These are phyloP conservation scores for Sebastes goodei DNA, from an alignment of 2,797 vertebrate species.

Conservation along the genomic window DNA sequence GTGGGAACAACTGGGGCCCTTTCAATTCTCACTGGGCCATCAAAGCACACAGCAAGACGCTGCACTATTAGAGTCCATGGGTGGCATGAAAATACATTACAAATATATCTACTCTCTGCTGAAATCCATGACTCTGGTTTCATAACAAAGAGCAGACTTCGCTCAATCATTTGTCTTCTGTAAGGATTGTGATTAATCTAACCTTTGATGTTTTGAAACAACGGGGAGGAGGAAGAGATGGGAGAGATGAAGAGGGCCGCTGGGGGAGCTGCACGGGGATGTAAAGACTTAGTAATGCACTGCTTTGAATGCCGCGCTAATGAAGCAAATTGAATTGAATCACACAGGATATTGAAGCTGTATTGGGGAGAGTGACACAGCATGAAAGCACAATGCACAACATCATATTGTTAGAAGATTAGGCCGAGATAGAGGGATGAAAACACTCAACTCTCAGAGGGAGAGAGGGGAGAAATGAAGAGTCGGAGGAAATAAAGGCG, in stretches of 20 bases:
- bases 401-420: slow-evolving; percentile 20
- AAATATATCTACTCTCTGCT: slow-evolving; percentile 50
- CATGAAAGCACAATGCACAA: slow-evolving; percentile 20
- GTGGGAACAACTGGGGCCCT: slow-evolving; percentile 46
- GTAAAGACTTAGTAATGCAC: slow-evolving; percentile 37
- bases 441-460: neutral
- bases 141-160: slow-evolving; percentile 51
- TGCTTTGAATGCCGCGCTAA: slow-evolving; percentile 63
- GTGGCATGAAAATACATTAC: slow-evolving; percentile 64
- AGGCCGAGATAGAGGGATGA: neutral
- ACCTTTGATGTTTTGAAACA: slow-evolving; percentile 71
- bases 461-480: neutral
- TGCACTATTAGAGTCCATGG: slow-evolving; percentile 57
- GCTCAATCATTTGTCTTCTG: slow-evolving; percentile 52
- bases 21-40: slow-evolving; percentile 66
- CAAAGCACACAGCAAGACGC: slow-evolving; percentile 67
- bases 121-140: slow-evolving; percentile 53
- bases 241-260: slow-evolving; percentile 34
- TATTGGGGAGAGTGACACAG: slow-evolving; percentile 15
- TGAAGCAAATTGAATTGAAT: slow-evolving; percentile 67
- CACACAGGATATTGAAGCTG: slow-evolving; percentile 46
- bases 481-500: neutral
- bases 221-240: slow-evolving; percentile 50
- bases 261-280: slow-evolving; percentile 31
- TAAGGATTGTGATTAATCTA: slow-evolving; percentile 64